Evolutionary conservation across 2,113 vertebrate species (phyloP).

Genomic region (Strix aluco): DNA sequence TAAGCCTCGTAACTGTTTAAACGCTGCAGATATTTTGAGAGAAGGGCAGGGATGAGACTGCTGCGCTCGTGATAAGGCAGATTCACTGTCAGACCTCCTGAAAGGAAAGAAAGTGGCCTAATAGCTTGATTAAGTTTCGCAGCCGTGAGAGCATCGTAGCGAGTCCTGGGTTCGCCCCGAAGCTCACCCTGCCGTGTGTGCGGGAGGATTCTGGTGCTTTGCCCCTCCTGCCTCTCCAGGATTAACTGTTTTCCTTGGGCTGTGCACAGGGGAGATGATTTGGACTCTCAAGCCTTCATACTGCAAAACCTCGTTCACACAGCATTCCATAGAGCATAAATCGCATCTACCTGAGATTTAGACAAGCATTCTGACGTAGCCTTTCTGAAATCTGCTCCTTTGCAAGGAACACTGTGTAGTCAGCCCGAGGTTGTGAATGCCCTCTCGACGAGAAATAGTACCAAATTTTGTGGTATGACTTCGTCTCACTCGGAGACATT

Average conservation of each 20-base stretch:
- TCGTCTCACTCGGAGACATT: too few species aligned
- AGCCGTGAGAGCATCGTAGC: fast-evolving
- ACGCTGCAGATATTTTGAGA: not conserved
- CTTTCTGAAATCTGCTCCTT: not conserved
- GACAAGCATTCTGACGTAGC: fast-evolving
- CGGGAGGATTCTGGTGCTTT: not conserved
- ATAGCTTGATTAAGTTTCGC: not conserved
- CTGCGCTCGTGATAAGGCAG: not conserved
- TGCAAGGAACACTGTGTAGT: too few species aligned
- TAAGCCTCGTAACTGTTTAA: not conserved
- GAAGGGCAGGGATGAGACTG: not conserved
- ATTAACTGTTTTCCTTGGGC: not conserved
- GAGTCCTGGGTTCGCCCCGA: fast-evolving
- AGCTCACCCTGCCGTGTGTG: not conserved
- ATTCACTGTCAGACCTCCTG: not conserved
- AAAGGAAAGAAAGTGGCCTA: not conserved
- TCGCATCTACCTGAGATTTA: not conserved
- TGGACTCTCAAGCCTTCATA: not conserved
- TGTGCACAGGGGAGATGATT: not conserved
- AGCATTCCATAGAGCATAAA: fast-evolving
- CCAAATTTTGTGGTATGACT: not conserved
- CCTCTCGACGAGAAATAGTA: not conserved
- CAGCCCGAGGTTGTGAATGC: not conserved
- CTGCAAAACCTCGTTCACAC: fast-evolving
- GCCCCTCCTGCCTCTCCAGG: not conserved